A percentile compares a stretch with the other conserved stretches of the same genome.
Evolutionary conservation across 1,140 invertebrate species (phyloP).

Genomic region (Trachymyrmex cornetzi): DNA sequence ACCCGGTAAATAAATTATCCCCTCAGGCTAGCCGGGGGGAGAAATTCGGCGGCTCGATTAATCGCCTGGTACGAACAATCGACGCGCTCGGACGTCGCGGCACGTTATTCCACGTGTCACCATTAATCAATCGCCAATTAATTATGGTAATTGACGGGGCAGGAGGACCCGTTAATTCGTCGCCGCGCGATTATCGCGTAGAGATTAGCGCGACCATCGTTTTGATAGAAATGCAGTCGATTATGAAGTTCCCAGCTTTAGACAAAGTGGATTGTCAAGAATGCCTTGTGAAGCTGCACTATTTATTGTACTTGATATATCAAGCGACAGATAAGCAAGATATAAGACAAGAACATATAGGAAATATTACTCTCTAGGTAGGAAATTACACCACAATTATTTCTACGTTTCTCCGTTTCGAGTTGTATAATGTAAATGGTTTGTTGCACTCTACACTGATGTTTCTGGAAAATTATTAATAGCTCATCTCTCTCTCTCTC

Average conservation of each 20-base stretch:
- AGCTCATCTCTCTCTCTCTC: no score
- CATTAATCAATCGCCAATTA: slow-evolving; percentile 63
- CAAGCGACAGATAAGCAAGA: not conserved
- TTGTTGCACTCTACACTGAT: slow-evolving; percentile 17
- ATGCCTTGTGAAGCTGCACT: not conserved
- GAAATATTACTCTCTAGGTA: slow-evolving; percentile 18
- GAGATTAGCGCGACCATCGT: slow-evolving; percentile 23
- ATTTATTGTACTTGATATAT: not conserved
- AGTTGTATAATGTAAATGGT: slow-evolving; percentile 50
- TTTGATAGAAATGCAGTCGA: slow-evolving; percentile 22
- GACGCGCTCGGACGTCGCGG: slow-evolving; percentile 41
- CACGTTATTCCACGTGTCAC: slow-evolving; percentile 61
- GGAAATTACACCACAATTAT: slow-evolving; percentile 34
- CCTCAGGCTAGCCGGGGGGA: not conserved
- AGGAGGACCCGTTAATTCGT: slow-evolving; percentile 50
- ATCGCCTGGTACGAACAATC: slow-evolving; percentile 56
- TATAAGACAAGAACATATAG: not conserved
- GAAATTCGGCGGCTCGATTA: slow-evolving; percentile 55
- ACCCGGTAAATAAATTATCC: slow-evolving; percentile 63
- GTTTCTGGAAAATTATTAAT: slow-evolving; percentile 42
- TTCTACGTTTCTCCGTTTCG: slow-evolving; percentile 33
- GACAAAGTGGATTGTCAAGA: not conserved
- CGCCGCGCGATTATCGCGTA: slow-evolving; percentile 40
- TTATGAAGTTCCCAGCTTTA: not conserved
- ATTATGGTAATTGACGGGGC: slow-evolving; percentile 60